These are phyloP conservation scores for Calliopsis andreniformis DNA, from an alignment of 1,140 invertebrate species.

Conservation along the genomic window DNA sequence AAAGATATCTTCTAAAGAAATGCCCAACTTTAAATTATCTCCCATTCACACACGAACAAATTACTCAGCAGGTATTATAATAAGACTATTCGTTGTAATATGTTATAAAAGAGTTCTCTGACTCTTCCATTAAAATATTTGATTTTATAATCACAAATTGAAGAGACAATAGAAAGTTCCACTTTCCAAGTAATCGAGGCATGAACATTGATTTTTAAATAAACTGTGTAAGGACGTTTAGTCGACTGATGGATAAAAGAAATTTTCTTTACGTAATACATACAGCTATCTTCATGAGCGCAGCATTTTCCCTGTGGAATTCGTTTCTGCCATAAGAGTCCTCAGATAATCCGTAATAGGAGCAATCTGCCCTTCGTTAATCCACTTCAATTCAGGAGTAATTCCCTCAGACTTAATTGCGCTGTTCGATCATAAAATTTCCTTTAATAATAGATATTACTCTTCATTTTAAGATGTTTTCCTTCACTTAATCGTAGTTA, in stretches of 20 bases:
- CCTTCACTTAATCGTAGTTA: background rate
- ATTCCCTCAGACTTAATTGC: slow-evolving; percentile 6
- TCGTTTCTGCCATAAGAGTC: background rate
- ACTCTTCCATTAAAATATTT: background rate
- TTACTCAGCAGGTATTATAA: background rate
- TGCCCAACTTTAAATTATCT: background rate
- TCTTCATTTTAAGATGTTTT: background rate
- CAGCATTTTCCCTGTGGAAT: background rate
- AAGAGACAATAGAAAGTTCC: background rate
- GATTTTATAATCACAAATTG: background rate
- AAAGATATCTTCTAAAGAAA: too few relatives aligned
- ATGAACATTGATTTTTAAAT: background rate
- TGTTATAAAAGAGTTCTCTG: background rate
- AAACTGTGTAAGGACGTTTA: background rate
- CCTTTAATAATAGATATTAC: slow-evolving; percentile 21
- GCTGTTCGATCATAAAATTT: slow-evolving; percentile 8
- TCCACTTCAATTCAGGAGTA: slow-evolving; percentile 4
- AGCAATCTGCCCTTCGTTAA: slow-evolving; percentile 15
- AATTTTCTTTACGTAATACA: background rate
- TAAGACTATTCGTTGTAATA: background rate
- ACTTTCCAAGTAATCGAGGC: background rate
- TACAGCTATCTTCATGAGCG: background rate
- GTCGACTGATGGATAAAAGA: background rate
- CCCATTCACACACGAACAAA: background rate
- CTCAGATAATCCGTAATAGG: slow-evolving; percentile 12